Evolutionary conservation across 2,113 vertebrate genomes (phyloP), one percentile per base, ranked within the genome.

Genomic region (Platichthys flesus): DNA sequence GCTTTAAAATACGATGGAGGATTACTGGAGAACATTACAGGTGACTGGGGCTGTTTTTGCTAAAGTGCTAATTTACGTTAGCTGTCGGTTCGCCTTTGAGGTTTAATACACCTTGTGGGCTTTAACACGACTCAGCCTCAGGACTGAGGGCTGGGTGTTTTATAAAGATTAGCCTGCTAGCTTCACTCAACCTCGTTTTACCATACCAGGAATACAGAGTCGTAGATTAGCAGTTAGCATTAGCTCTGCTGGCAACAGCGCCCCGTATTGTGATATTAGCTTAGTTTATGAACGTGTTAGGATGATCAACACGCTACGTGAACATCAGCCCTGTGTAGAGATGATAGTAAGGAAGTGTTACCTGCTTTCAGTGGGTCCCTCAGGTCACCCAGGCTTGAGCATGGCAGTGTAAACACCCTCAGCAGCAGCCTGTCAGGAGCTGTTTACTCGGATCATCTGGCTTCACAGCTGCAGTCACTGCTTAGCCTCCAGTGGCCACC

Each of bases 381-480:
- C 68, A 0, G 65, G 13, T 87, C 83, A 81, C 49, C 71, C 78
- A 49, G 83, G 72, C 26, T 52, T 66, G 62, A 16, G 67, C 88
- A 85, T 85, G 75, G 55, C 85, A 56, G 10, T 9, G 26, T 24
- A 8, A 28, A 54, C 42, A 56, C n/a, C 62, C 18, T 0, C 69
- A 55, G 79, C 51, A 51, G 47, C 16, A 14, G 58, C 40, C 68
- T 52, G 65, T 58, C 80, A 68, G 16, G 3, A 37, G 63, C 65
- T 56, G 71, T 72, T 79, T 47, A 35, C 72, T 1, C 57, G 1
- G 31, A 72, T 76, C 84, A 79, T 72, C 75, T 75, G 79, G 54
- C 28, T 51, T 21, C 5, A 23, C 63, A 40, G 61, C 69, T n/a
- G 68, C 40, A 5, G 21, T 12, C 49, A 3, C 16, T 23, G n/a